These are phyloP conservation scores for Hyposoter didymator DNA, from an alignment of 2,888 invertebrate genomes.

Conservation along the genomic window DNA sequence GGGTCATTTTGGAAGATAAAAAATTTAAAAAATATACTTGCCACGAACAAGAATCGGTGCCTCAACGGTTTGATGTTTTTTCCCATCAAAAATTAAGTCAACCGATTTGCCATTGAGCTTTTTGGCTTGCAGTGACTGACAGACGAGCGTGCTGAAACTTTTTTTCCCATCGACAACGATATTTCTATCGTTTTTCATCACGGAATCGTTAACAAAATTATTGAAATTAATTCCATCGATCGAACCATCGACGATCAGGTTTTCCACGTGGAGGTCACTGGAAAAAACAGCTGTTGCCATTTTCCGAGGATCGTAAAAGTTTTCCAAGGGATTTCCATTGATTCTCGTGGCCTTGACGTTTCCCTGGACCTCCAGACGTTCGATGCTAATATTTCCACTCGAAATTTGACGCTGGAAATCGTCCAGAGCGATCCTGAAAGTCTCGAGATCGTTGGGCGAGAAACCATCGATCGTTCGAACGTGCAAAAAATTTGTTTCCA, in stretches of 20 bases:
- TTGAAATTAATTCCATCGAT: conserved; percentile 74
- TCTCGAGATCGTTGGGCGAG: conserved; percentile 66
- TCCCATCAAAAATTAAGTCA: conserved; percentile 71
- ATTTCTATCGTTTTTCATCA: conserved; percentile 72
- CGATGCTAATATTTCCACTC: conserved; percentile 65
- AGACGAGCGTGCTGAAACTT: conserved; percentile 68
- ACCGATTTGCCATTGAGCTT: conserved; percentile 72
- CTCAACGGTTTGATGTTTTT: conserved; percentile 71
- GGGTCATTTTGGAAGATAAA: not conserved
- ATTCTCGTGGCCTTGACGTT: conserved; percentile 78
- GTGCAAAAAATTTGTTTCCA: conserved; percentile 68
- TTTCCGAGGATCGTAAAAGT: conserved; percentile 65
- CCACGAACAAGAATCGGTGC: conserved; percentile 75
- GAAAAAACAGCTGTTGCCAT: conserved; percentile 70
- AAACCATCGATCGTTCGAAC: conserved; percentile 70
- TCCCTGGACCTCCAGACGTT: conserved; percentile 73
- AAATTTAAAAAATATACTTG: conserved; percentile 28
- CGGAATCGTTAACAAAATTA: conserved; percentile 70
- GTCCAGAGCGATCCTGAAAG: conserved; percentile 50
- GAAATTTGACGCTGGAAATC: conserved; percentile 65
- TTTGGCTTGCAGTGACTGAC: conserved; percentile 64
- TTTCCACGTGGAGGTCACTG: conserved; percentile 67
- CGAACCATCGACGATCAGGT: conserved; percentile 70
- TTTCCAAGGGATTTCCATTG: conserved; percentile 69
- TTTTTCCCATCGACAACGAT: conserved; percentile 72